A percentile compares a stretch with the other conserved stretches of the same genome.
Conservation (phyloP, 2,113 vertebrate genomes). For the Notechis scutatus region DNA sequence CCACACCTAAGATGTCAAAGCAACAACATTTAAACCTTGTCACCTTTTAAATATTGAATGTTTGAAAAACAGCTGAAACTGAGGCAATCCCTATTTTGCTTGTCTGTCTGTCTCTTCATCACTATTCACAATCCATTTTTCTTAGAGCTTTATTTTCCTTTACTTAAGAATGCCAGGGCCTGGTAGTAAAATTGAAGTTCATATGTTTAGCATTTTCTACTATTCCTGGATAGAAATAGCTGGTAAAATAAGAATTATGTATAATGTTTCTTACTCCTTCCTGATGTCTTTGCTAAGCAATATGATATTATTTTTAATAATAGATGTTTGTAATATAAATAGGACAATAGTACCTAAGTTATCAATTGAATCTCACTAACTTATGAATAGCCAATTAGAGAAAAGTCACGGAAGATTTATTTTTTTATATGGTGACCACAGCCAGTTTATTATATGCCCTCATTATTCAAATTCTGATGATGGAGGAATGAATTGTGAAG, state of each 20-base stretch:
- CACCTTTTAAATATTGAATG: accelerated
- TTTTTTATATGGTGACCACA: not conserved
- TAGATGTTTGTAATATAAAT: not conserved
- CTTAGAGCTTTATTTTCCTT: not conserved
- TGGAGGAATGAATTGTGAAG: not conserved
- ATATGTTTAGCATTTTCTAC: not conserved
- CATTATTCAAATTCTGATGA: not conserved
- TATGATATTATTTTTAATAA: not conserved
- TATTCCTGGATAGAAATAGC: not conserved
- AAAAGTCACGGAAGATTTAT: not conserved
- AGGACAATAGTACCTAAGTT: not conserved
- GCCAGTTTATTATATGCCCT: not conserved
- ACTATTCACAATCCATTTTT: not conserved
- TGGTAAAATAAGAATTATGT: not conserved
- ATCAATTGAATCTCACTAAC: not conserved
- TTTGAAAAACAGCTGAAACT: not conserved
- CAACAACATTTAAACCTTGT: not conserved
- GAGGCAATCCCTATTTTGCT: not conserved
- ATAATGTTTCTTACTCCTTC: not conserved
- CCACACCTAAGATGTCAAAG: not conserved
- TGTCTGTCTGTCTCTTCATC: not conserved
- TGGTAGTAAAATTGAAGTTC: not conserved
- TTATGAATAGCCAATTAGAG: not conserved
- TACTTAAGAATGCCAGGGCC: not conserved
- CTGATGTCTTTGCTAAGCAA: not conserved